Evolutionary conservation across 1,140 invertebrate species (phyloP), one percentile per base, ranked within the genome.

Genomic region (Myzus persicae): DNA sequence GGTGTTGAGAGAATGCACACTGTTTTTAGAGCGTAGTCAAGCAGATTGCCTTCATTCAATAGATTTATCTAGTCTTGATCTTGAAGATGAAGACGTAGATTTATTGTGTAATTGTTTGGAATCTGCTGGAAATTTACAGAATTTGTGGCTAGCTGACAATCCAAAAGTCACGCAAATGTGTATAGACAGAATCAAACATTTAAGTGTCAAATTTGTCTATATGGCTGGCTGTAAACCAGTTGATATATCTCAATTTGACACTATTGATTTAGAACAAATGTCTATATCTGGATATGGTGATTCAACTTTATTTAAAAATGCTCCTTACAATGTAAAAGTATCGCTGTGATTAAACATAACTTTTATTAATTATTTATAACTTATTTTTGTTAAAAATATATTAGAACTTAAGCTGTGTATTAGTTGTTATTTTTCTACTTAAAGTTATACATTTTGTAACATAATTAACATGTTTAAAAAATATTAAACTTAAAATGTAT

Each of bases 21-120:
- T 94, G 31, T 94, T 94, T 93, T 88, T 94, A 5, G 93, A 94
- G 46, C 90, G 91, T 42, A 81, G n/a, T 48, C 88, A 94, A 76
- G 40, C 76, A 11, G 59, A 92, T 67, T 36, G 20, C 38, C 85
- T 94, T 31, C 51, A 92, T 46, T 89, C 90, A 18, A 89, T 94
- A 42, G 46, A 91, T 54, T 51, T 94, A 54, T 91, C 93, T 7
- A 88, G 93, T 93, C 59, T 94, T 38, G 90, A 94, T 54, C 44
- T 94, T 18, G 91, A 93, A n/a, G 94, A 94, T n/a, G 82, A 89
- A 87, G 94, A 94, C 44, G 38, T 93, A 20, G 90, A 93, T 54
- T 51, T 93, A 59, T 42, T 93, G 8, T 93, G 91, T 85, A 93
- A 40, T 54, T 93, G 91, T 93, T 93, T 93, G 26, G 91, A 84